phyloP scores from a whole-genome alignment of 1,140 invertebrate genomes.

The Leptestheria dahalacensis region DNA sequence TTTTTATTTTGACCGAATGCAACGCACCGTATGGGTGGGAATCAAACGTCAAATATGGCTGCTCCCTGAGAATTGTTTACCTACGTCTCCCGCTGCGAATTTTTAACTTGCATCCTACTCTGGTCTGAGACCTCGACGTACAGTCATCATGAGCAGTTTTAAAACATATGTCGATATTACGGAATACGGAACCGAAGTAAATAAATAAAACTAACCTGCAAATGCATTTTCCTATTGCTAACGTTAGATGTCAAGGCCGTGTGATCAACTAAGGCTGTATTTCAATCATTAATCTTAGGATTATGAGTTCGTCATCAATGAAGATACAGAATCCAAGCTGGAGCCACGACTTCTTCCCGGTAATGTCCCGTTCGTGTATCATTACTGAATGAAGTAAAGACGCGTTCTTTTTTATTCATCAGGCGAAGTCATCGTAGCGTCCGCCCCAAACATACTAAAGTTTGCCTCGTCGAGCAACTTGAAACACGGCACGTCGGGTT shows the following conservation, averaged over 20 bases:
- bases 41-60: neutral
- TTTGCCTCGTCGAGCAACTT: conserved; percentile 59
- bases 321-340: neutral
- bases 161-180: conserved; percentile 15
- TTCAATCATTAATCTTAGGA: conserved; percentile 9
- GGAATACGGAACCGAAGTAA: conserved; percentile 11
- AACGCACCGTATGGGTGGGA: no score
- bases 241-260: no score
- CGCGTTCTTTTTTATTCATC: conserved; percentile 25
- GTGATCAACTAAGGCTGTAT: neutral
- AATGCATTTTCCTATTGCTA: no score
- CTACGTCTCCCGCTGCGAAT: neutral
- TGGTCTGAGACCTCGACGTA: no score
- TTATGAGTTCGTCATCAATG: conserved; percentile 5
- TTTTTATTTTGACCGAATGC: no score
- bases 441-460: conserved; percentile 63
- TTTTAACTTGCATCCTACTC: neutral
- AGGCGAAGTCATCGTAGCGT: conserved; percentile 60
- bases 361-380: neutral
- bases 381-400: neutral
- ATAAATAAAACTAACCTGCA: no score
- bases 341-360: conserved; percentile 3
- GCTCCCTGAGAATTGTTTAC: neutral
- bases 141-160: conserved; percentile 9
- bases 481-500: conserved; percentile 57